A percentile compares a stretch with the other conserved stretches of the same genome.
Evolutionary conservation across 1,140 invertebrate genomes (phyloP).

Genomic region (Cydia splendana): DNA sequence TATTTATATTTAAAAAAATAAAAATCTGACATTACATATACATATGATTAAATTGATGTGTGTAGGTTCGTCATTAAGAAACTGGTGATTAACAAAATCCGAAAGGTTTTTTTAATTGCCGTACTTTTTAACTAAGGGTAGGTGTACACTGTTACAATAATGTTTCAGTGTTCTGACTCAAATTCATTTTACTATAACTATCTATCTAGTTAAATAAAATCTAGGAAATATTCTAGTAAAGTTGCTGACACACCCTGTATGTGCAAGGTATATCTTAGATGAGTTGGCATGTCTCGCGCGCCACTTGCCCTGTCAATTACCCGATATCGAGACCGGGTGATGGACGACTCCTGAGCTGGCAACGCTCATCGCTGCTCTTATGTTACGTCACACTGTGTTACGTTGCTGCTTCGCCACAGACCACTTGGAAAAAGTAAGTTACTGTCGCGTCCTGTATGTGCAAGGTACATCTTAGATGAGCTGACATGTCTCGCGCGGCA

Average conservation of each 20-base stretch:
- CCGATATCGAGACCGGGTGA: conserved; percentile 67
- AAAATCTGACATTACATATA: no score
- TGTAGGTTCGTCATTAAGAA: no score
- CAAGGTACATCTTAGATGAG: conserved; percentile 68
- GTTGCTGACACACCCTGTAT: conserved; percentile 47
- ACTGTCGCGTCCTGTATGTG: conserved; percentile 44
- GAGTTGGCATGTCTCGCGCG: conserved; percentile 70
- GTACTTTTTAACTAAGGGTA: no score
- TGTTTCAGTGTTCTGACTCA: no score
- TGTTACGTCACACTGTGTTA: conserved; percentile 5
- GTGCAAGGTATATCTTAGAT: conserved; percentile 62
- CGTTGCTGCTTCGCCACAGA: neutral
- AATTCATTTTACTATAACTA: neutral
- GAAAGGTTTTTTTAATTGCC: no score
- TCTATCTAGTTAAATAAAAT: conserved; percentile 14
- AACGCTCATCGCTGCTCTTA: conserved; percentile 5
- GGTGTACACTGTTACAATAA: no score
- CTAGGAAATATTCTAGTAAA: neutral
- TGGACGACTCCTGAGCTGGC: conserved; percentile 53
- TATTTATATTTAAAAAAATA: no score
- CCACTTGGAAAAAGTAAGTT: neutral
- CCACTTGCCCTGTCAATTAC: conserved; percentile 77
- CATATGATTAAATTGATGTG: no score
- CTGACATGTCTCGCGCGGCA: conserved; percentile 70
- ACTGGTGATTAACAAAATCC: no score